These are phyloP conservation scores for Trachurus trachurus DNA, from an alignment of 2,797 vertebrate genomes.

Conservation along the genomic window DNA sequence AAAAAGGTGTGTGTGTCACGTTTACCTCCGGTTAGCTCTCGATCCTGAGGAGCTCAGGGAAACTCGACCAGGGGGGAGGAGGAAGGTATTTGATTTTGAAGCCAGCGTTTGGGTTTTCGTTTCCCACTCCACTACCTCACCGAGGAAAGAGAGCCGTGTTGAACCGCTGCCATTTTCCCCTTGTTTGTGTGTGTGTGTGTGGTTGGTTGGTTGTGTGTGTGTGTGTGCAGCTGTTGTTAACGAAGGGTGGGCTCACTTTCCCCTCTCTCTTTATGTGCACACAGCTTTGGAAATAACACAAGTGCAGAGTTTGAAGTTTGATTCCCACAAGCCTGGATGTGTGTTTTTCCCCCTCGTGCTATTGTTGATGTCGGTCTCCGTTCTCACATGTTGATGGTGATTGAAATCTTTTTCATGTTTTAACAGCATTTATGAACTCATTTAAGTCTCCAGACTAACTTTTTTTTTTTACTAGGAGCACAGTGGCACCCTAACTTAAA, in stretches of 20 bases:
- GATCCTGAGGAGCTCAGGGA: background rate
- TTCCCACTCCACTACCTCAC: conserved; percentile 54
- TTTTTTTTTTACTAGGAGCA: too few relatives aligned
- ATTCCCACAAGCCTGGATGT: background rate
- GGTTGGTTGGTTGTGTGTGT: conserved; percentile 65
- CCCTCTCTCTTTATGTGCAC: conserved; percentile 18
- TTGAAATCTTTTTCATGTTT: background rate
- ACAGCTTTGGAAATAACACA: conserved; percentile 31
- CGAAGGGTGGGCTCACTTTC: conserved; percentile 54
- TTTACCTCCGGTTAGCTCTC: conserved; percentile 7
- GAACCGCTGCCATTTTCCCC: conserved; percentile 62
- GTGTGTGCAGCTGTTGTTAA: conserved; percentile 71
- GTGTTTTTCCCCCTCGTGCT: background rate
- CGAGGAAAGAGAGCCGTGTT: conserved; percentile 38
- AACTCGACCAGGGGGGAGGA: conserved; percentile 1
- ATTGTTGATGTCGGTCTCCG: background rate
- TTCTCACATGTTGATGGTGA: background rate
- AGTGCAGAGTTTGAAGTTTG: conserved; percentile 2
- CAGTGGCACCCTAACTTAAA: too few relatives aligned
- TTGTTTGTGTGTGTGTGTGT: conserved; percentile 64
- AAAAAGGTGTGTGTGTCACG: background rate
- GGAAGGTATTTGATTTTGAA: conserved; percentile 35
- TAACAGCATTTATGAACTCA: background rate
- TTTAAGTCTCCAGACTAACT: background rate
- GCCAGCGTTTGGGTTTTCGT: conserved; percentile 33